Percentiles rank a stretch among this genome's conserved stretches.
Conservation (phyloP, 2,113 vertebrate genomes). For the Anolis carolinensis region DNA sequence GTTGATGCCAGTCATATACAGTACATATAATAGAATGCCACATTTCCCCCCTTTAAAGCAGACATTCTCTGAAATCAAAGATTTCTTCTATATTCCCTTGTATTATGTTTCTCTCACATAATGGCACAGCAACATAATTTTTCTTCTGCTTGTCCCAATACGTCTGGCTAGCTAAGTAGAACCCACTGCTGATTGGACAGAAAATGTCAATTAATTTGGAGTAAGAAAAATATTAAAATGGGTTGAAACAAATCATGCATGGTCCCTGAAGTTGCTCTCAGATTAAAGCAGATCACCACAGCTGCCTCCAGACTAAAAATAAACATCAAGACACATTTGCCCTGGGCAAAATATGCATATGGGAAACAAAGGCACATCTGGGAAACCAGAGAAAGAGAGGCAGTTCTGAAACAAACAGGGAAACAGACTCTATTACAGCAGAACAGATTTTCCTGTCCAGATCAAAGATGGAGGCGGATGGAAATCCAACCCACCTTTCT, state of each 20-base stretch:
- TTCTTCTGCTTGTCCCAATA: conserved; percentile 26
- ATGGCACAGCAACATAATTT: not conserved
- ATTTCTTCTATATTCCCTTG: not conserved
- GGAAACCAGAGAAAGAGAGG: conserved; percentile 52
- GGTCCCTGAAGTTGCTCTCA: conserved; percentile 61
- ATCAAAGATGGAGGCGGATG: conserved; percentile 19
- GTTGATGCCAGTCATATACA: too few species aligned
- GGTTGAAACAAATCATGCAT: conserved; percentile 57
- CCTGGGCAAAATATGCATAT: conserved; percentile 61
- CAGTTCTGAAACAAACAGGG: not conserved
- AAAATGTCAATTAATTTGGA: conserved; percentile 55
- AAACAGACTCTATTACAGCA: not conserved
- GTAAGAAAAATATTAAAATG: conserved; percentile 46
- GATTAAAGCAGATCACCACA: conserved; percentile 60
- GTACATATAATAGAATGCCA: too few species aligned
- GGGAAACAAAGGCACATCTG: conserved; percentile 66
- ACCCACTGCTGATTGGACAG: conserved; percentile 52
- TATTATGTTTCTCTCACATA: not conserved
- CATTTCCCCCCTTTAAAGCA: too few species aligned
- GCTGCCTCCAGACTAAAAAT: conserved; percentile 61
- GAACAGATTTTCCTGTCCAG: conserved; percentile 60
- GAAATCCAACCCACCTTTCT: accelerated
- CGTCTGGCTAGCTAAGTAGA: conserved; percentile 60
- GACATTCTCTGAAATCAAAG: not conserved
- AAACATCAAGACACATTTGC: conserved; percentile 64